phyloP scores from a whole-genome alignment of 2,113 vertebrate species.

The Brachyhypopomus gauderio region DNA sequence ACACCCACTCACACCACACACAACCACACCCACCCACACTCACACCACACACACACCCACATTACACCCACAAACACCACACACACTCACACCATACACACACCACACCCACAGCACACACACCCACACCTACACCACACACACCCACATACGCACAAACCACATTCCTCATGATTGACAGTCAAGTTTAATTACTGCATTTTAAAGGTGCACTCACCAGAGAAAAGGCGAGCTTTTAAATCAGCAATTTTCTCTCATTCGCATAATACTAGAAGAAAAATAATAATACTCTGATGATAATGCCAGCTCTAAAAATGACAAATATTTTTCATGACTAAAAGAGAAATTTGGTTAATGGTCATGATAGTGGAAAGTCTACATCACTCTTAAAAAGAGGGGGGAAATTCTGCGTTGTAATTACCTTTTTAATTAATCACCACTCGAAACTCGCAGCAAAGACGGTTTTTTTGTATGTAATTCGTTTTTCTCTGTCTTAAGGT shows the following conservation, averaged over 20 bases:
- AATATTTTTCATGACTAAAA: slow-evolving; percentile 60
- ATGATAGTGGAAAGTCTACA: slow-evolving; percentile 56
- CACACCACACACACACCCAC: slow-evolving; percentile 16
- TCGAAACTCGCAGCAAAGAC: slow-evolving; percentile 66
- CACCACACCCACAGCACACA: background rate
- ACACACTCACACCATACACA: slow-evolving; percentile 15
- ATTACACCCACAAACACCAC: background rate
- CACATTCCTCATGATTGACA: slow-evolving; percentile 44
- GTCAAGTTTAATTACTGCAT: slow-evolving; percentile 54
- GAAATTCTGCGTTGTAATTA: slow-evolving; percentile 70
- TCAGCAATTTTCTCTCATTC: slow-evolving; percentile 62
- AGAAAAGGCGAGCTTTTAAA: slow-evolving; percentile 58
- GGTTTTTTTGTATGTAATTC: slow-evolving; percentile 68
- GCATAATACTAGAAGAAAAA: slow-evolving; percentile 57
- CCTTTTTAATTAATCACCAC: slow-evolving; percentile 71
- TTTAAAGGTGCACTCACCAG: slow-evolving; percentile 53
- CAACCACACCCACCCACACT: background rate
- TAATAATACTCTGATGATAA: slow-evolving; percentile 58
- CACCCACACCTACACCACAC: slow-evolving; percentile 18
- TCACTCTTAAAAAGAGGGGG: slow-evolving; percentile 56
- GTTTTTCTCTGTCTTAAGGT: slow-evolving; percentile 73
- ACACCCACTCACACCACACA: slow-evolving; percentile 33
- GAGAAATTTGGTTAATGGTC: slow-evolving; percentile 63
- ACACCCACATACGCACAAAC: background rate
- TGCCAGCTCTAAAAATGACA: slow-evolving; percentile 60